Evolutionary conservation across 2,888 invertebrate species (phyloP).

Genomic region (Tinea pellionella): DNA sequence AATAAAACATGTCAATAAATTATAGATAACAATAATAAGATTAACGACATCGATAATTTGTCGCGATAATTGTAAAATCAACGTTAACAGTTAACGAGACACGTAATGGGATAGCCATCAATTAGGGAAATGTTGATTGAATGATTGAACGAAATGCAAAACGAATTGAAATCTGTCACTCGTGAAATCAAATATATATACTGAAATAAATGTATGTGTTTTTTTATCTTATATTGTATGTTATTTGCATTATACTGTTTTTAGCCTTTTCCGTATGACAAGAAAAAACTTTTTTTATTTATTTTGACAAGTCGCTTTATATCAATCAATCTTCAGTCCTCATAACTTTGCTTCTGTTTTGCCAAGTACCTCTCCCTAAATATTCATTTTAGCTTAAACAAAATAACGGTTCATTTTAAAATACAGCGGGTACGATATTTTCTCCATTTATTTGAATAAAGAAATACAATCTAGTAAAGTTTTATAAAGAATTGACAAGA

Average conservation of each 20-base stretch:
- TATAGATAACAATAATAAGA: slow-evolving; percentile 19
- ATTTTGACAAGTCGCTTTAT: background rate
- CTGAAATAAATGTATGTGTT: background rate
- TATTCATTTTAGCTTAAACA: background rate
- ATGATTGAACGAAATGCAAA: slow-evolving; percentile 39
- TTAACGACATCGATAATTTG: slow-evolving; percentile 8
- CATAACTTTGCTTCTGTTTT: background rate
- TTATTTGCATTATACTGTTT: no score
- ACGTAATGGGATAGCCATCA: slow-evolving; percentile 42
- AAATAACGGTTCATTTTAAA: background rate
- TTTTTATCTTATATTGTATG: background rate
- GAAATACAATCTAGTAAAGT: slow-evolving; percentile 12
- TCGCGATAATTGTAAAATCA: slow-evolving; percentile 24
- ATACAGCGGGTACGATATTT: background rate
- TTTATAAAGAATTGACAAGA: slow-evolving; percentile 12
- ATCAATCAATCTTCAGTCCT: background rate
- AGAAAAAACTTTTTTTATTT: background rate
- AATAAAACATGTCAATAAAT: slow-evolving; percentile 7
- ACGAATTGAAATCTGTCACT: slow-evolving; percentile 40
- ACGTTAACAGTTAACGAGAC: slow-evolving; percentile 38
- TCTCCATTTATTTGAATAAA: background rate
- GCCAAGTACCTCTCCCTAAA: background rate
- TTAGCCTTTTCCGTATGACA: background rate
- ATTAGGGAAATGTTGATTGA: slow-evolving; percentile 45
- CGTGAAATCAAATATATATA: slow-evolving; percentile 33